Percentiles rank a stretch among this genome's conserved stretches.
phyloP scores from a whole-genome alignment of 2,888 invertebrate genomes.

The Agrotis puta region DNA sequence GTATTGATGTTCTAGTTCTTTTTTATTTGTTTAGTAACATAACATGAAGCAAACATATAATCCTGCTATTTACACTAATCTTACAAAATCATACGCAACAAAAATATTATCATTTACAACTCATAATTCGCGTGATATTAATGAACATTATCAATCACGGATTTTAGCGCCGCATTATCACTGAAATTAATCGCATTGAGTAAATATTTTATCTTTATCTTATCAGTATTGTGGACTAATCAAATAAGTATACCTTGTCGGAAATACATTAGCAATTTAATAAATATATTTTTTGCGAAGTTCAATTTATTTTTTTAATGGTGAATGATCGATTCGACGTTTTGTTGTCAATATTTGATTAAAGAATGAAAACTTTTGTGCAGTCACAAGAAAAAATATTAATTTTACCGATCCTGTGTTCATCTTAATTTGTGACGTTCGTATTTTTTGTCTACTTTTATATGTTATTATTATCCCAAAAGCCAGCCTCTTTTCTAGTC shows the following conservation, averaged over 20 bases:
- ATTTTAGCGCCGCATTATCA: slow-evolving; percentile 35
- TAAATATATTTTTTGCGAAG: background rate
- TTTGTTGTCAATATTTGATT: background rate
- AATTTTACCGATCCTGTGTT: too few species aligned
- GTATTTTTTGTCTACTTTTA: too few species aligned
- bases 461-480: too few species aligned
- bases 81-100: slow-evolving; percentile 6
- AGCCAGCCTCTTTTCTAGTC: too few species aligned
- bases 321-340: background rate
- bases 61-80: slow-evolving; percentile 1
- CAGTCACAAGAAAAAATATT: background rate
- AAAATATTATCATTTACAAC: background rate
- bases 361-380: background rate
- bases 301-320: slow-evolving; percentile 3
- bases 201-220: slow-evolving; percentile 39
- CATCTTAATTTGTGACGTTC: too few species aligned
- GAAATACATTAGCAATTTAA: slow-evolving; percentile 48
- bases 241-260: slow-evolving; percentile 28
- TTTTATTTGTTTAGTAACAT: background rate
- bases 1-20: background rate
- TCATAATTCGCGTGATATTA: slow-evolving; percentile 19
- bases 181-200: slow-evolving; percentile 40
- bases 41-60: background rate
- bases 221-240: slow-evolving; percentile 39
- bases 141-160: slow-evolving; percentile 43